Percentiles rank a stretch among this genome's conserved stretches.
phyloP scores from a whole-genome alignment of 2,113 vertebrate species.

The Phyllopteryx taeniolatus region DNA sequence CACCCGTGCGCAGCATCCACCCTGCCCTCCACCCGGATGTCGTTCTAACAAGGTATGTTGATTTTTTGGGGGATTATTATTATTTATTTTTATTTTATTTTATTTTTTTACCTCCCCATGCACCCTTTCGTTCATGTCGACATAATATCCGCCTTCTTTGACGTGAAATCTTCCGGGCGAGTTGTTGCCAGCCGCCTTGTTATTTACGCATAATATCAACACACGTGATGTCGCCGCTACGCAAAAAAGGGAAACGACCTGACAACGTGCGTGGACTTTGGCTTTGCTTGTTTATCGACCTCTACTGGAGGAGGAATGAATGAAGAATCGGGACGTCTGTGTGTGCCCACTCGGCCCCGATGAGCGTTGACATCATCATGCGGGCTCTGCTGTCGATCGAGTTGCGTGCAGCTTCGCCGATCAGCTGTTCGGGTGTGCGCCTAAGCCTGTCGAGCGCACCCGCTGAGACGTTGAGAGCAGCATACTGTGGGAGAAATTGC shows the following conservation, averaged over 20 bases:
- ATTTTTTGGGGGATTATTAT: slow-evolving; percentile 18
- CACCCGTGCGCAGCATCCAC: slow-evolving; percentile 46
- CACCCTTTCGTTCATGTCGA: slow-evolving; percentile 1
- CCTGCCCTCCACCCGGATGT: slow-evolving; percentile 49
- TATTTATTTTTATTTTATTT: too few species aligned
- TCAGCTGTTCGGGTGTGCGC: slow-evolving; percentile 37
- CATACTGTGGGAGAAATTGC: slow-evolving; percentile 6
- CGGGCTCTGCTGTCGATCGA: slow-evolving; percentile 11
- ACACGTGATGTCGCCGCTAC: not conserved
- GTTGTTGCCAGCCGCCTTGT: slow-evolving; percentile 1
- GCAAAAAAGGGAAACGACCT: not conserved
- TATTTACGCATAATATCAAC: not conserved
- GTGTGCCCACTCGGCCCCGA: slow-evolving; percentile 11
- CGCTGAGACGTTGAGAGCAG: not conserved
- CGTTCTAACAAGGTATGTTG: slow-evolving; percentile 63
- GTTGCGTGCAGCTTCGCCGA: slow-evolving; percentile 18
- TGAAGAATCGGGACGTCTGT: slow-evolving; percentile 29
- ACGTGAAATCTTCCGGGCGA: slow-evolving; percentile 18
- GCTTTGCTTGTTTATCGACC: slow-evolving; percentile 13
- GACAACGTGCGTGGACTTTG: slow-evolving; percentile 34
- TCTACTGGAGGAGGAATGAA: slow-evolving; percentile 16
- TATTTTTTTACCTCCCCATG: not conserved
- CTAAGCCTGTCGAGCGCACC: slow-evolving; percentile 46
- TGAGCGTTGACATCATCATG: slow-evolving; percentile 20
- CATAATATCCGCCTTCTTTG: slow-evolving; percentile 1